Percentiles rank a stretch among this genome's conserved stretches.
phyloP scores from a whole-genome alignment of 2,888 invertebrate genomes.

The Gastrophysa polygoni region DNA sequence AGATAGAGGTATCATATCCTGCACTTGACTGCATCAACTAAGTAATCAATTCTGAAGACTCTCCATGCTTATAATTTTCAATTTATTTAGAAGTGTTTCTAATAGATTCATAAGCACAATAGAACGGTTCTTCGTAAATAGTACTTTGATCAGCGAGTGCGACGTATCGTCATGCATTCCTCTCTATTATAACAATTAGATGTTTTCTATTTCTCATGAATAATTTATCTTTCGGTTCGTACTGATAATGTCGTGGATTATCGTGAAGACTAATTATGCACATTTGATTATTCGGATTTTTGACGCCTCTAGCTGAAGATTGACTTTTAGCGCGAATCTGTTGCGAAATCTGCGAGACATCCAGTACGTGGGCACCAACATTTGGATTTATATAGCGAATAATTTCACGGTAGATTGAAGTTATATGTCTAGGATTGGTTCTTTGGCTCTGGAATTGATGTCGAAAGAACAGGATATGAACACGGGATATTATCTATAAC shows the following conservation, averaged over 20 bases:
- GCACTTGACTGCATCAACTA: background rate
- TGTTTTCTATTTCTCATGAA: conserved; percentile 7
- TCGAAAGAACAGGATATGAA: too few species aligned
- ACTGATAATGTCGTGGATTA: background rate
- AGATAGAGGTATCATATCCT: too few species aligned
- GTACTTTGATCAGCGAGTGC: conserved; percentile 7
- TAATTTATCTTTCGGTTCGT: background rate
- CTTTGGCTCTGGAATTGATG: too few species aligned
- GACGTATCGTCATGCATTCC: conserved; percentile 6
- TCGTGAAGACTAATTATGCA: background rate
- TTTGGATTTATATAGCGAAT: background rate
- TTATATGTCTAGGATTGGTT: background rate
- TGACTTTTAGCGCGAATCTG: background rate
- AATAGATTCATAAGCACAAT: conserved; percentile 19
- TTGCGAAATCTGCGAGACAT: background rate
- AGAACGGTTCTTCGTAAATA: conserved; percentile 18
- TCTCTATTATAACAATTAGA: conserved; percentile 16
- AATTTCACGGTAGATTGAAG: background rate
- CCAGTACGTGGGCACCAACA: background rate
- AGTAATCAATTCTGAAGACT: conserved; percentile 8
- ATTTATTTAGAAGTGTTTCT: conserved; percentile 17
- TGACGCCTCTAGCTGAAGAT: background rate
- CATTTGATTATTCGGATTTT: background rate
- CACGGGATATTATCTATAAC: too few species aligned
- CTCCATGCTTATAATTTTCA: conserved; percentile 19